Evolutionary conservation across 2,797 vertebrate genomes (phyloP), one percentile per base, ranked within the genome.

Genomic region (Rhinogobio ventralis): DNA sequence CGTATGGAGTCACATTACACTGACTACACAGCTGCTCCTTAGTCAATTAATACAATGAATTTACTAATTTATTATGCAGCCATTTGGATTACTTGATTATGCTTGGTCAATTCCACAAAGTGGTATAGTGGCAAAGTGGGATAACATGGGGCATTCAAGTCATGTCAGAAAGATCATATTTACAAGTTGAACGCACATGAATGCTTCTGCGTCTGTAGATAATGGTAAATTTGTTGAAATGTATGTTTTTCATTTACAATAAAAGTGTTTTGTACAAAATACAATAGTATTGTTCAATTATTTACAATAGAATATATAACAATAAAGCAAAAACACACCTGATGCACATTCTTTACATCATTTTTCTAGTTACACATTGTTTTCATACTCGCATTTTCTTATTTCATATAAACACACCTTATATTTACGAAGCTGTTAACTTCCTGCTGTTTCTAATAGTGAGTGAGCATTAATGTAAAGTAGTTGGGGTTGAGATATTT

Each of bases 1-100:
- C 68, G 30, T 79, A 78, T 82, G 68, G 60, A 79, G 67, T 55
- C 74, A 81, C 64, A 84, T 84, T 68, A 71, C 33, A 46, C 76
- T 85, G 49, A 76, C 60, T 46, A 49, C 81, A 57, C 75, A 66
- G n/a, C 45, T 66, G 42, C 67, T n/a, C 62, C 36, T 85, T 57
- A 36, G 60, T 68, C 73, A 66, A 39, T 33, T 84, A 83, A 30
- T 68, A 53, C 55, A 42, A 33, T 73, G 67, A 14, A 79, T 71
- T 49, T 36, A 42, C 68, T 36, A 60, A 45, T 72, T 72, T 60
- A 72, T 60, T 9, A 57, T 66, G 25, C 19, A 46, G 25, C 42
- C 6, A 30, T 23, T 66, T 79, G 19, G 23, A 60, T 39, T 15
- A 57, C 23, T 42, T 0, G 7, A 25, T 9, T 42, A 25, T 76